A percentile compares a stretch with the other conserved stretches of the same genome.
phyloP scores from a whole-genome alignment of 2,797 vertebrate genomes.

The Hipposideros larvatus region DNA sequence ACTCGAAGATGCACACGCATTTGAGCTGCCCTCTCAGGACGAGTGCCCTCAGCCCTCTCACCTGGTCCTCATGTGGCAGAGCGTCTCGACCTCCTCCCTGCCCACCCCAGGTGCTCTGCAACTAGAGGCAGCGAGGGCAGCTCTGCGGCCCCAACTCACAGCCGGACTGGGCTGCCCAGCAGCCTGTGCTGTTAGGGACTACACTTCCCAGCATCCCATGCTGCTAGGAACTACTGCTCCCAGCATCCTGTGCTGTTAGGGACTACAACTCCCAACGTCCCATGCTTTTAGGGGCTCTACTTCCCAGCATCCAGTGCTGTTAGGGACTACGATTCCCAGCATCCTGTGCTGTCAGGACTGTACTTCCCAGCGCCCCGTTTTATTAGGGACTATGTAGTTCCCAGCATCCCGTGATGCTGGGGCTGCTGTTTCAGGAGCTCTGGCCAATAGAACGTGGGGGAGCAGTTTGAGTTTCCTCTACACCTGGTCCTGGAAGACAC shows the following conservation, averaged over 20 bases:
- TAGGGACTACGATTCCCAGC: background rate
- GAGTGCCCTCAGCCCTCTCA: background rate
- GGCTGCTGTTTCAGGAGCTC: background rate
- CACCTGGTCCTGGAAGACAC: background rate
- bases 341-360: background rate
- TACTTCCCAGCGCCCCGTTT: background rate
- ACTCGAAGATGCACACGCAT: fast-evolving
- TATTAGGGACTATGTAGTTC: background rate
- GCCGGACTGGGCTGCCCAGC: background rate
- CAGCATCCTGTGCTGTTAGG: background rate
- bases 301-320: background rate
- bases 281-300: fast-evolving
- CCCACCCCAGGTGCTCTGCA: background rate
- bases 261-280: background rate
- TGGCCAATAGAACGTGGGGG: background rate
- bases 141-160: fast-evolving
- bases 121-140: too few relatives aligned
- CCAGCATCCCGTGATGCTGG: background rate
- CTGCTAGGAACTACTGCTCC: background rate
- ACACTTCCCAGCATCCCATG: background rate
- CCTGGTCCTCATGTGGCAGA: background rate
- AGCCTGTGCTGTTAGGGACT: background rate
- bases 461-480: too few relatives aligned
- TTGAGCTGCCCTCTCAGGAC: background rate
- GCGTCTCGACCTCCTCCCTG: background rate